A percentile compares a stretch with the other conserved stretches of the same genome.
phyloP scores from a whole-genome alignment of 1,140 invertebrate genomes.

The Cephus cinctus region DNA sequence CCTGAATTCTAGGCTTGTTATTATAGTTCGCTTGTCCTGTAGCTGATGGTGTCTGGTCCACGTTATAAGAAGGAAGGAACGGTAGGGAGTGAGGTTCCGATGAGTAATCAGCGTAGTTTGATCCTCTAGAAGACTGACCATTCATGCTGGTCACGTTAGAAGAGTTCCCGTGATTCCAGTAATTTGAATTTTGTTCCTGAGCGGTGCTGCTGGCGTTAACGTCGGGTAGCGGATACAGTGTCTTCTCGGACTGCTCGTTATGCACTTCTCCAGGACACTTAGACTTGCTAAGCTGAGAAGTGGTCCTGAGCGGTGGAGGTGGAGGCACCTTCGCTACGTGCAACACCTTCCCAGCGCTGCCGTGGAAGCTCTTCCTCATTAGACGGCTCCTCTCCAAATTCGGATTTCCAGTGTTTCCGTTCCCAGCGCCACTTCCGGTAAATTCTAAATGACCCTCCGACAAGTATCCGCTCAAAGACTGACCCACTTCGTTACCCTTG shows the following conservation, averaged over 20 bases:
- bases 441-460: conserved; percentile 86
- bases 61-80: conserved; percentile 61
- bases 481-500: conserved; percentile 60
- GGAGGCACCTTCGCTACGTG: conserved; percentile 83
- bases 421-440: conserved; percentile 46
- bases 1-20: conserved; percentile 48
- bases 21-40: conserved; percentile 34
- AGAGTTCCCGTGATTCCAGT: conserved; percentile 42
- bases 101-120: conserved; percentile 52
- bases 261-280: conserved; percentile 65
- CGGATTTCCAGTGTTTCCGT: conserved; percentile 65
- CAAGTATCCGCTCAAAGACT: conserved; percentile 74
- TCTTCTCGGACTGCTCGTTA: conserved; percentile 55
- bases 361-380: conserved; percentile 87
- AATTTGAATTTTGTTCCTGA: conserved; percentile 41
- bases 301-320: conserved; percentile 81
- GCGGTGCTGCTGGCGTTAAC: conserved; percentile 25
- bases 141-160: conserved; percentile 17
- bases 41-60: conserved; percentile 21
- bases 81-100: conserved; percentile 67
- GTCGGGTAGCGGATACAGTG: conserved; percentile 52
- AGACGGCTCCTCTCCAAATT: conserved; percentile 82
- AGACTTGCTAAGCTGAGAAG: conserved; percentile 76
- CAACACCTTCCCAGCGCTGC: conserved; percentile 75
- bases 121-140: conserved; percentile 19